phyloP scores from a whole-genome alignment of 2,888 invertebrate species.

The Clepsis dumicolana region DNA sequence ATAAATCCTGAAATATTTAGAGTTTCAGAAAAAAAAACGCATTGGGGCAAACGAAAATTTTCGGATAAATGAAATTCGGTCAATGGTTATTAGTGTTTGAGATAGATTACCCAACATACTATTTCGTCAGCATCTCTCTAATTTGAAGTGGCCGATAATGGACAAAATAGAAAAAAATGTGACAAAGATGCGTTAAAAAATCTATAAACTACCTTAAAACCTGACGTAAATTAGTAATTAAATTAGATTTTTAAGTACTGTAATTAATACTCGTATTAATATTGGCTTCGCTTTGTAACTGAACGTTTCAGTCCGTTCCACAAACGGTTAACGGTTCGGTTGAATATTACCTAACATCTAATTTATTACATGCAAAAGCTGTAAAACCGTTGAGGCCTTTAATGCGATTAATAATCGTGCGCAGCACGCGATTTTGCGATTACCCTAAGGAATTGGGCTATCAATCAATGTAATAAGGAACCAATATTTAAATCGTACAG shows the following conservation, averaged over 20 bases:
- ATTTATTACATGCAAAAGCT: constrained; percentile 31
- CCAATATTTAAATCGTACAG: constrained; percentile 12
- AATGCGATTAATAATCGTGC: constrained; percentile 26
- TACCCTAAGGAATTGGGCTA: constrained; percentile 28
- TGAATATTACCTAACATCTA: constrained; percentile 21
- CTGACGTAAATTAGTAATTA: no score
- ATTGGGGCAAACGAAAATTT: no score
- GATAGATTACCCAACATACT: no score
- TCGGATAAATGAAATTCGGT: no score
- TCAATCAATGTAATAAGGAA: constrained; percentile 31
- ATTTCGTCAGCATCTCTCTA: no score
- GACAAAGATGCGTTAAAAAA: no score
- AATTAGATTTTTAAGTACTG: neutral
- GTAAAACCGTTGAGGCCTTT: constrained; percentile 29
- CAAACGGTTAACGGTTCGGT: neutral
- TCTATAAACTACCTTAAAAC: no score
- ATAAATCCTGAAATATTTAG: no score
- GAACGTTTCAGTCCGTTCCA: constrained; percentile 2
- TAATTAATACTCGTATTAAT: neutral
- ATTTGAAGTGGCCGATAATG: no score
- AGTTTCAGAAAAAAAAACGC: no score
- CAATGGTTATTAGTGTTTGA: no score
- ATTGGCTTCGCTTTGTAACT: constrained; percentile 5
- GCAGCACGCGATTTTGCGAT: constrained; percentile 21
- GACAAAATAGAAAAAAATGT: no score